These are phyloP conservation scores for Tenodera sinensis DNA, from an alignment of 2,888 invertebrate species.

Conservation along the genomic window DNA sequence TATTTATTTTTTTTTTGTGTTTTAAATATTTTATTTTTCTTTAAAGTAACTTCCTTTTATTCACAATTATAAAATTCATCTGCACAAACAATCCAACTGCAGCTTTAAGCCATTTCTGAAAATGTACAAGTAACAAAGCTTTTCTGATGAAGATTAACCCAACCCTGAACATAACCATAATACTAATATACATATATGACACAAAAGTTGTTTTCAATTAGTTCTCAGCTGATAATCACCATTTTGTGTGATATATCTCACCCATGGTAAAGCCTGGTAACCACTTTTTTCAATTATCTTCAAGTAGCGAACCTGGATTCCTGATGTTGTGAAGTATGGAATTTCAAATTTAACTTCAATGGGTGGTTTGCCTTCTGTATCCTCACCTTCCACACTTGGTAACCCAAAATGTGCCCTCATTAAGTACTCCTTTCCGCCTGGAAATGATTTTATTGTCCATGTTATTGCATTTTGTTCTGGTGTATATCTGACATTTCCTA, in stretches of 20 bases:
- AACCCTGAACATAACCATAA: background rate
- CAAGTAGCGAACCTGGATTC: slow-evolving; percentile 94
- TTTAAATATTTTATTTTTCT: background rate
- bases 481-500: slow-evolving; percentile 95
- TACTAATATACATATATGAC: background rate
- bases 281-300: slow-evolving; percentile 99
- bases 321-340: slow-evolving; percentile 97
- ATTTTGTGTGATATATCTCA: slow-evolving; percentile 98
- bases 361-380: slow-evolving; percentile 92
- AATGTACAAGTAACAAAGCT: background rate
- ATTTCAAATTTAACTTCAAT: slow-evolving; percentile 99
- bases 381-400: slow-evolving; percentile 93
- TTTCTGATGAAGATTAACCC: background rate
- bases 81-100: background rate
- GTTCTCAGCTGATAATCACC: slow-evolving; percentile 97
- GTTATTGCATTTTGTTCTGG: slow-evolving; percentile 96
- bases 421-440: slow-evolving; percentile 96
- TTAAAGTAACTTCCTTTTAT: background rate
- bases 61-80: background rate
- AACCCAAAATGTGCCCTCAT: slow-evolving; percentile 98
- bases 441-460: slow-evolving; percentile 97
- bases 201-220: slow-evolving; percentile 52
- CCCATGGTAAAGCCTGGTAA: slow-evolving; percentile 98
- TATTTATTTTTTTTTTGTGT: too few relatives aligned
- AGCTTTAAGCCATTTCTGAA: background rate